Evolutionary conservation across 2,797 vertebrate species (phyloP).

Genomic region (Triplophysa bombifrons): DNA sequence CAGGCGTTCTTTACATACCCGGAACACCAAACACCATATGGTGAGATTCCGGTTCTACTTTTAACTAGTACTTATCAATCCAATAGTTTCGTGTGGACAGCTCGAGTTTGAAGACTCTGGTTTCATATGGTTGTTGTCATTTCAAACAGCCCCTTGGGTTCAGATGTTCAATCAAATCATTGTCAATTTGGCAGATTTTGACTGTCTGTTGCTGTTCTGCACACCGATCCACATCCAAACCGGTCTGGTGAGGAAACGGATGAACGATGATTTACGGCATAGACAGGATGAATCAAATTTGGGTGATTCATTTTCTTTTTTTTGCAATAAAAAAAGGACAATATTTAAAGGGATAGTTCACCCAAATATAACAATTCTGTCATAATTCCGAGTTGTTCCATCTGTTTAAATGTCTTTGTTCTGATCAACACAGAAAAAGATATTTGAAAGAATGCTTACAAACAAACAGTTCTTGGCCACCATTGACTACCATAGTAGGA

Average conservation of each 20-base stretch:
- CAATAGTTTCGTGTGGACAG: not conserved
- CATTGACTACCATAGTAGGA: no score
- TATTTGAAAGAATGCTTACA: no score
- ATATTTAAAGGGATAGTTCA: no score
- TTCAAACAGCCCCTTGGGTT: conserved; percentile 14
- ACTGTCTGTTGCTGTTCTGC: conserved; percentile 21
- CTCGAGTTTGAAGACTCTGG: conserved; percentile 9
- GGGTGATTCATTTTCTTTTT: no score
- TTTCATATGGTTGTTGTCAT: conserved; percentile 8
- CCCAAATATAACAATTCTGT: no score
- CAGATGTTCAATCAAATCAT: conserved; percentile 36
- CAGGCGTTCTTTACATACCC: conserved; percentile 16
- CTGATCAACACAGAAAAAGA: no score
- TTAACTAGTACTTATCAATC: conserved; percentile 36
- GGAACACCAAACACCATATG: conserved; percentile 27
- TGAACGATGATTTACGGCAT: not conserved
- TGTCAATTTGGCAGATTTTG: conserved; percentile 35
- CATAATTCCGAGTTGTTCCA: no score
- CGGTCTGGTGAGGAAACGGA: conserved; percentile 11
- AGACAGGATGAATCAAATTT: not conserved
- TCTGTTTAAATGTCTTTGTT: no score
- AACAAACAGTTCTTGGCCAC: no score
- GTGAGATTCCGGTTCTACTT: conserved; percentile 16
- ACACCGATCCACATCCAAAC: conserved; percentile 11
- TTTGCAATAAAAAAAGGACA: no score